Evolutionary conservation across 2,888 invertebrate genomes (phyloP), one percentile per base, ranked within the genome.

Genomic region (Saturnia pavonia): DNA sequence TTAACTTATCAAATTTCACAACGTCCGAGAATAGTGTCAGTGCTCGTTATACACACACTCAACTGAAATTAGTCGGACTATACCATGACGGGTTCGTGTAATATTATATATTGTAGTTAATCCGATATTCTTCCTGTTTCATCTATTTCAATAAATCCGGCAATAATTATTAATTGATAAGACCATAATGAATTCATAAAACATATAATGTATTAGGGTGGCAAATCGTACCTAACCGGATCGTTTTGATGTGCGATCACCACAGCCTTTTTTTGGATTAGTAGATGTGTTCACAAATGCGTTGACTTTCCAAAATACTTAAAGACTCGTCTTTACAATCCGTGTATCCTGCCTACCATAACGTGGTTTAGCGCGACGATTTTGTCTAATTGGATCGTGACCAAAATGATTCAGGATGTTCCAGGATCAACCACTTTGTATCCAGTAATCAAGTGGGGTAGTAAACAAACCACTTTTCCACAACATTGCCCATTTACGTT

Each of bases 1-100:
- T 22, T 40, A 40, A 65, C 65, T 65, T 65, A 65, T 65, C 40
- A 22, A n/a, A 65, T 65, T 65, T 65, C 65, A 40, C 9, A 65
- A 40, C 1, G 40, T 65, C 19, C 65, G 40, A 16, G 65, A 19
- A 40, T 40, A n/a, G 40, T 40, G 40, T 40, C 65, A 40, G n/a
- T 19, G 40, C 34, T 16, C 40, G 40, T 65, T 65, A 34, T 34
- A 65, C 65, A 40, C 19, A 19, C 34, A 65, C 40, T 65, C 65
- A 65, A 19, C 65, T 7, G n/a, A 65, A 65, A 65, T 65, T 65
- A 40, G n/a, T 65, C 34, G 65, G 34, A 34, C 34, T 63, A 34
- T 65, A 65, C 8, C 11, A n/a, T 40, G 22, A 40, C n/a, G 22
- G n/a, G 34, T 60, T 9, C n/a, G n/a, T n/a, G 34, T 40, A 65